These are phyloP conservation scores for Drosophila pectinifera DNA, from an alignment of 1,140 invertebrate species.

Conservation along the genomic window DNA sequence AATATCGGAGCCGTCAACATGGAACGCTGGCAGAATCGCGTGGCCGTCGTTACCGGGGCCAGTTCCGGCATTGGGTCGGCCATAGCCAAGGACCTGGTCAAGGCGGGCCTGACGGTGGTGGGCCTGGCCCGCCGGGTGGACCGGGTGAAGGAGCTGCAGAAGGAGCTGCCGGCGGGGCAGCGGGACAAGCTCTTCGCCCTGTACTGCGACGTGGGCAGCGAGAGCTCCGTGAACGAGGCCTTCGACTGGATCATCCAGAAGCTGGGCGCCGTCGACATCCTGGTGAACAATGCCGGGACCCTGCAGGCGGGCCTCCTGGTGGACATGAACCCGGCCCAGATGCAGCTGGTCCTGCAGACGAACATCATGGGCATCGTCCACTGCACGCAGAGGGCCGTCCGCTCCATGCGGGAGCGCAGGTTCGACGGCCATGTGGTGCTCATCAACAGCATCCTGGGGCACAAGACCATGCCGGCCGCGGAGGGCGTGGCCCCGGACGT, in stretches of 20 bases:
- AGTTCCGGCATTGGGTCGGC: conserved; percentile 90
- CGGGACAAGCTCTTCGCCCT: conserved; percentile 85
- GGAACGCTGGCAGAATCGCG: conserved; percentile 89
- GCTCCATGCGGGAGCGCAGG: conserved; percentile 88
- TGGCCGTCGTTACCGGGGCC: conserved; percentile 91
- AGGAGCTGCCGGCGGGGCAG: conserved; percentile 72
- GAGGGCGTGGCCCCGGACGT: conserved; percentile 61
- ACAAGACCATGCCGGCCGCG: conserved; percentile 85
- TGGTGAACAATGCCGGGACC: conserved; percentile 91
- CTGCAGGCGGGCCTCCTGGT: conserved; percentile 81
- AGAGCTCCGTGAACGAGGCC: conserved; percentile 88
- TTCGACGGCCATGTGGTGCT: conserved; percentile 90
- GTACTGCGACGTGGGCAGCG: conserved; percentile 89
- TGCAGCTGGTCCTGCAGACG: conserved; percentile 87
- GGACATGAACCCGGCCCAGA: conserved; percentile 72
- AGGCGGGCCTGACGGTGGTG: conserved; percentile 88
- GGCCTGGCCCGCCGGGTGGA: conserved; percentile 89
- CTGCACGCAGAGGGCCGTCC: conserved; percentile 88
- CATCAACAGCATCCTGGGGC: conserved; percentile 88
- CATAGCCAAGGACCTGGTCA: conserved; percentile 86
- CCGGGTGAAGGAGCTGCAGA: conserved; percentile 85
- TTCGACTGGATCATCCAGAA: conserved; percentile 88
- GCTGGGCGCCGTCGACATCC: conserved; percentile 88
- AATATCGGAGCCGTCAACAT: conserved; percentile 79
- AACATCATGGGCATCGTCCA: conserved; percentile 89